Evolutionary conservation across 2,113 vertebrate genomes (phyloP).

Genomic region (Pyxicephalus adspersus): DNA sequence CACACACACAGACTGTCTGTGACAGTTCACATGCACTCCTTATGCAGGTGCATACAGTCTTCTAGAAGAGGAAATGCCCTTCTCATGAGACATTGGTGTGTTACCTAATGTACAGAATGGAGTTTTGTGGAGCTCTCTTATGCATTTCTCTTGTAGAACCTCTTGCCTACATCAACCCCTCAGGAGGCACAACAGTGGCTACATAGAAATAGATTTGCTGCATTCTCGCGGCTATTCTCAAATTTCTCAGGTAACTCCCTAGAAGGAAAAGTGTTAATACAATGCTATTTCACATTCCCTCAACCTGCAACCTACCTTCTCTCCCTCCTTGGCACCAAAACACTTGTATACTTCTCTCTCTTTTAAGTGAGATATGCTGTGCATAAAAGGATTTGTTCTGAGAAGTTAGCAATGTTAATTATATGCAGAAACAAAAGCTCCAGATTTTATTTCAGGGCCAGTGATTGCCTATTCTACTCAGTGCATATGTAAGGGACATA

Average conservation of each 20-base stretch:
- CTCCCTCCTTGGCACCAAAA: slow-evolving; percentile 3
- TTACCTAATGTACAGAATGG: slow-evolving; percentile 48
- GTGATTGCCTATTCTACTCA: no score
- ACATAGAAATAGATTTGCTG: slow-evolving; percentile 91
- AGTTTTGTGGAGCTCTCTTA: slow-evolving; percentile 55
- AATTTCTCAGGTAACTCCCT: slow-evolving; percentile 88
- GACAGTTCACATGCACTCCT: slow-evolving; percentile 36
- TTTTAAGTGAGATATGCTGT: slow-evolving; percentile 14
- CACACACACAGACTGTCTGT: background rate
- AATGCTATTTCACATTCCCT: slow-evolving; percentile 34
- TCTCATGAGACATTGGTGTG: slow-evolving; percentile 42
- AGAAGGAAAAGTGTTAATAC: slow-evolving; percentile 43
- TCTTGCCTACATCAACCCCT: slow-evolving; percentile 89
- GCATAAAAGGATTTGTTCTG: background rate
- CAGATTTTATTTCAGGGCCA: no score
- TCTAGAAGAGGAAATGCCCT: slow-evolving; percentile 54
- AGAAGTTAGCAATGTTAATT: no score
- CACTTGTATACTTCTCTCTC: slow-evolving; percentile 17
- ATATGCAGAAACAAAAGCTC: no score
- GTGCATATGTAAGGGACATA: no score
- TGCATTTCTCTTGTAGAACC: slow-evolving; percentile 77
- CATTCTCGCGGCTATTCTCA: slow-evolving; percentile 90
- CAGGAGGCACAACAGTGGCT: slow-evolving; percentile 98
- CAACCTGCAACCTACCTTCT: slow-evolving; percentile 37
- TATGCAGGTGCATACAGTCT: slow-evolving; percentile 31